Evolutionary conservation across 2,113 vertebrate species (phyloP), one percentile per base, ranked within the genome.

Genomic region (Paradoxurus hermaphroditus): DNA sequence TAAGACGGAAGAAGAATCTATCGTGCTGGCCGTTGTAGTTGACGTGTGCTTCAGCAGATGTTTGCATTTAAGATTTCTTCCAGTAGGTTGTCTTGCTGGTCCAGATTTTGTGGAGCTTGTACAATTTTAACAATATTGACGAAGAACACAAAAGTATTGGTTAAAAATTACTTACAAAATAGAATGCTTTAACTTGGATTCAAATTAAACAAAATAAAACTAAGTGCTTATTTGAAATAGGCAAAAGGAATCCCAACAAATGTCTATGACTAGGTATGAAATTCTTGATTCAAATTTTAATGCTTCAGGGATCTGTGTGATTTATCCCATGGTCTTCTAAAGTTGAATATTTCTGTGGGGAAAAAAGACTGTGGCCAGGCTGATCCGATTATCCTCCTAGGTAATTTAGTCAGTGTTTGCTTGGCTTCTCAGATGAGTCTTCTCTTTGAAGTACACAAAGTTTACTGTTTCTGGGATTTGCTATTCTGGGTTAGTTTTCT

Each of bases 401-500:
- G 27, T 63, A 63, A 95, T 3, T 41, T n/a, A 7, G 39, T 44
- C 8, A 9, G 2, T 59, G 63, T 91, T 73, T 29, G 7, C 56
- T 53, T 79, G 62, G 2, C 29, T 59, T 1, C 25, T 81, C 18
- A 59, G 56, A 46, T 68, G 18, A 72, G 65, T 85, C 51, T 63
- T 75, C 51, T 59, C 39, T 73, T 73, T 79, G 46, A 67, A 59
- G 31, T 36, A 73, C 7, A 65, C 21, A 68, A 2, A 59, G 4
- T 84, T 78, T 65, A 11, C 44, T 78, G 3, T 59, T 79, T 18
- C 49, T 86, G 2, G 13, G 56, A 63, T 82, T 83, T 89, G 9
- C 19, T 85, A 8, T 67, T 49, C 31, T 67, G 29, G 39, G 39
- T 96, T 94, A 68, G n/a, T 96, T 86, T 92, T 97, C 39, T 39